Percentiles rank a stretch among this genome's conserved stretches.
Conservation (phyloP, 2,113 vertebrate genomes). For the Dicaeum eximium region DNA sequence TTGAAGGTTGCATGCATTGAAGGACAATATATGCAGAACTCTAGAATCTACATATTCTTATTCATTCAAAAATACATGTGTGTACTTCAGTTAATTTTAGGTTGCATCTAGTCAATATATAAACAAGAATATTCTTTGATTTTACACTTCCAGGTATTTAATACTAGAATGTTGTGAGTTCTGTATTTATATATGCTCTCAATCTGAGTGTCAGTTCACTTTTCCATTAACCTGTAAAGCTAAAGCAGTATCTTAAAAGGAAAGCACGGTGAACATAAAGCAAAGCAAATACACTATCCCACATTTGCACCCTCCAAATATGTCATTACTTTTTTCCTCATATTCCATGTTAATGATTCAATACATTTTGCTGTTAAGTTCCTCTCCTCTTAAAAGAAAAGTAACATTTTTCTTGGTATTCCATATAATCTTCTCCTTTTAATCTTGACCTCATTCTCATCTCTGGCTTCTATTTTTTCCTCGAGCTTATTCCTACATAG, state of each 20-base stretch:
- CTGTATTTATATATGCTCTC: background rate
- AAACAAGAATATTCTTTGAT: background rate
- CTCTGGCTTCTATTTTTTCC: background rate
- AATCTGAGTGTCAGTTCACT: background rate
- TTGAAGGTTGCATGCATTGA: background rate
- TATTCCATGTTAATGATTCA: background rate
- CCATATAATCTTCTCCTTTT: background rate
- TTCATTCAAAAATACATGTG: background rate
- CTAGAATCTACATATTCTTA: background rate
- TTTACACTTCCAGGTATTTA: background rate
- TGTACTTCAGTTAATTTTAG: background rate
- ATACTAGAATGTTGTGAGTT: background rate
- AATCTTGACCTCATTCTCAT: background rate
- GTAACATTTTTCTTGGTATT: background rate
- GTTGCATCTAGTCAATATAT: background rate
- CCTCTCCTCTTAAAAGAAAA: background rate
- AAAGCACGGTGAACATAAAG: background rate
- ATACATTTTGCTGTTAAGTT: background rate
- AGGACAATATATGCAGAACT: background rate
- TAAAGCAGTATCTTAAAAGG: background rate
- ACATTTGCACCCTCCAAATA: background rate
- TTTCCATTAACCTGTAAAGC: background rate
- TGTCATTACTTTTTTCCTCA: background rate
- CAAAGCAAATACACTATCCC: background rate
- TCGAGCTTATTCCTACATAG: background rate